Percentiles rank a stretch among this genome's conserved stretches.
These are phyloP conservation scores for Chrysocyon brachyurus DNA, from an alignment of 2,797 vertebrate species.

Conservation along the genomic window DNA sequence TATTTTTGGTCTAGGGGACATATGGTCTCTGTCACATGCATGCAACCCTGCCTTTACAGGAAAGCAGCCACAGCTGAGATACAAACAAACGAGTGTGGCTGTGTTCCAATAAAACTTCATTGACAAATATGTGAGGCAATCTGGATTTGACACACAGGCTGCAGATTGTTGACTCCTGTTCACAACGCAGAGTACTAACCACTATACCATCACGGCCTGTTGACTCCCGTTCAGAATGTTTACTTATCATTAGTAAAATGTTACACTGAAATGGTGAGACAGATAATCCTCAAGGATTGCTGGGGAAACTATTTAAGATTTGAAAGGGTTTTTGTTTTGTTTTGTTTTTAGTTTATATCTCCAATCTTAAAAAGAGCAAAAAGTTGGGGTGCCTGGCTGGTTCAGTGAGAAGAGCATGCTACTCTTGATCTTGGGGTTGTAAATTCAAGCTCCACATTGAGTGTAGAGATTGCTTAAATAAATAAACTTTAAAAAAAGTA, in stretches of 20 bases:
- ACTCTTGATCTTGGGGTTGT: background rate
- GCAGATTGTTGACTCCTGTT: background rate
- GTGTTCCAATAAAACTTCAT: background rate
- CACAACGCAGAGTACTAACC: background rate
- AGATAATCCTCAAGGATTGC: background rate
- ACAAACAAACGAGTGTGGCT: background rate
- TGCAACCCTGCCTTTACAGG: background rate
- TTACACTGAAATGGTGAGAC: background rate
- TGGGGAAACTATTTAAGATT: background rate
- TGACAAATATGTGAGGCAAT: background rate
- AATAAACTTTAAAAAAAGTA: no score
- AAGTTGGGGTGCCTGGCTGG: background rate
- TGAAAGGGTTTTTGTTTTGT: background rate
- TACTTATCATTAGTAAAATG: background rate
- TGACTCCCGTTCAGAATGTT: background rate
- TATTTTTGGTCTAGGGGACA: background rate
- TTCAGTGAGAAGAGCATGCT: background rate
- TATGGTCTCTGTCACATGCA: background rate
- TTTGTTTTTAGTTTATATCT: background rate
- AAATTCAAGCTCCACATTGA: background rate
- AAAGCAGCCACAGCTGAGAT: background rate
- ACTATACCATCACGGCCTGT: no score
- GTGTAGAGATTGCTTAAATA: background rate
- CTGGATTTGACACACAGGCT: background rate
- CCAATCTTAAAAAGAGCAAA: constrained; percentile 16